Evolutionary conservation across 1,140 invertebrate species (phyloP).

Genomic region (Dryas iulia): DNA sequence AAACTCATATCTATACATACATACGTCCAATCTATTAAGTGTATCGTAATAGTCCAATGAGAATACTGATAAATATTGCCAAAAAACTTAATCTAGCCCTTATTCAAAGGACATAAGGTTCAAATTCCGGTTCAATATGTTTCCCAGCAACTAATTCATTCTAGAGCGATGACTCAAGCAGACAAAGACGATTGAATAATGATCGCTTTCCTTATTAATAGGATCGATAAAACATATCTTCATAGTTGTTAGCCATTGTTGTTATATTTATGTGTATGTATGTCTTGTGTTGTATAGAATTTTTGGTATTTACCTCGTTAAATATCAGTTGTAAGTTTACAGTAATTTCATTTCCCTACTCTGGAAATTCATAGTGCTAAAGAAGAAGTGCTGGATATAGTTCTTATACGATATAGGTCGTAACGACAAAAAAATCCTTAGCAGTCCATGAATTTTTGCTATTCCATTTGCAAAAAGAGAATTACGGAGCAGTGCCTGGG

Average conservation of each 20-base stretch:
- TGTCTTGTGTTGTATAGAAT: not conserved
- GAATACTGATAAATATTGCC: not conserved
- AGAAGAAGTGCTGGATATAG: too few species aligned
- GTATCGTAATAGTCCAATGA: not conserved
- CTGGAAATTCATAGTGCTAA: too few species aligned
- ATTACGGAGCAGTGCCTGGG: too few species aligned
- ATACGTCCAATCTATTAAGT: not conserved
- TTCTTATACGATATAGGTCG: too few species aligned
- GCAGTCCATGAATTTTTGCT: too few species aligned
- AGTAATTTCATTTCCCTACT: too few species aligned
- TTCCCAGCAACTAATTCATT: not conserved
- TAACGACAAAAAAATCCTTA: too few species aligned
- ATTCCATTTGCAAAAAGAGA: too few species aligned
- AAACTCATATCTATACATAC: not conserved
- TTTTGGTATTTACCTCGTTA: not conserved
- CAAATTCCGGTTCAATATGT: not conserved
- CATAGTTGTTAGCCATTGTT: slow-evolving; percentile 6
- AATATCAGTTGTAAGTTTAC: too few species aligned
- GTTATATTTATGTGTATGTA: not conserved
- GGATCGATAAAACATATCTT: slow-evolving; percentile 7
- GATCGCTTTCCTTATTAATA: slow-evolving; percentile 29
- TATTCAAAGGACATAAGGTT: not conserved
- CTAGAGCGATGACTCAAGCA: slow-evolving; percentile 11
- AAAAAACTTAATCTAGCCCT: not conserved
- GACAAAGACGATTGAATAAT: slow-evolving; percentile 28